A percentile compares a stretch with the other conserved stretches of the same genome.
These are phyloP conservation scores for Etheostoma nigrum DNA, from an alignment of 2,797 vertebrate species.

Conservation along the genomic window DNA sequence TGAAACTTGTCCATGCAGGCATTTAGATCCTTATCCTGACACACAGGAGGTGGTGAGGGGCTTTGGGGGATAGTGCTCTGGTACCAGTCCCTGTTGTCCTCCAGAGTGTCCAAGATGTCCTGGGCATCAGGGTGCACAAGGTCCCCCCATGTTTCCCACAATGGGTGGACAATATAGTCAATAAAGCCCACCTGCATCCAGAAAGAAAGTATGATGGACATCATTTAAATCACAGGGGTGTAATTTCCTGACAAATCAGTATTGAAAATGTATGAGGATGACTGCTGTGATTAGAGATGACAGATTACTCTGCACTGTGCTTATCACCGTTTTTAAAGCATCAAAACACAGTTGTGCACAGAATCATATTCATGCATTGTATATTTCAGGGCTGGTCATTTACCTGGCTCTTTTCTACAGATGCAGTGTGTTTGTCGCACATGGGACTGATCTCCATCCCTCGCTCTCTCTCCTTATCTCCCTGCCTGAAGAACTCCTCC, in stretches of 20 bases:
- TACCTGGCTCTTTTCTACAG: conserved; percentile 96
- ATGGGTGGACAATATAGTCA: conserved; percentile 94
- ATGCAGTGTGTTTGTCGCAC: conserved; percentile 96
- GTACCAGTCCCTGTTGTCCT: conserved; percentile 97
- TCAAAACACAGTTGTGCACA: conserved; percentile 39
- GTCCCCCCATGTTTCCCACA: conserved; percentile 97
- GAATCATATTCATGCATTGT: conserved; percentile 9
- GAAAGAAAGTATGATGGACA: conserved; percentile 31
- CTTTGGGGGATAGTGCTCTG: conserved; percentile 93
- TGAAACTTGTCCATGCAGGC: conserved; percentile 89
- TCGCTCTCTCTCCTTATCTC: conserved; percentile 92
- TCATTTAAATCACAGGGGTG: conserved; percentile 46
- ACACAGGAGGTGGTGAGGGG: conserved; percentile 88
- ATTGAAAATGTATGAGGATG: conserved; percentile 72
- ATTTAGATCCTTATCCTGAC: conserved; percentile 84
- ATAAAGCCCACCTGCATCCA: conserved; percentile 92
- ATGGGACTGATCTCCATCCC: conserved; percentile 98
- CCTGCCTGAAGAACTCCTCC: conserved; percentile 96
- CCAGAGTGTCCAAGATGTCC: conserved; percentile 93
- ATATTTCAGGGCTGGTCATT: conserved; percentile 18
- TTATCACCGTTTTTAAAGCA: conserved; percentile 52
- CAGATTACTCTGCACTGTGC: conserved; percentile 50
- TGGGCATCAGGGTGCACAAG: conserved; percentile 94
- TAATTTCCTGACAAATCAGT: conserved; percentile 49
- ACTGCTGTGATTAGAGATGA: conserved; percentile 67